A percentile compares a stretch with the other conserved stretches of the same genome.
These are phyloP conservation scores for Rhegmatorhina hoffmannsi DNA, from an alignment of 2,113 vertebrate genomes.

Conservation along the genomic window DNA sequence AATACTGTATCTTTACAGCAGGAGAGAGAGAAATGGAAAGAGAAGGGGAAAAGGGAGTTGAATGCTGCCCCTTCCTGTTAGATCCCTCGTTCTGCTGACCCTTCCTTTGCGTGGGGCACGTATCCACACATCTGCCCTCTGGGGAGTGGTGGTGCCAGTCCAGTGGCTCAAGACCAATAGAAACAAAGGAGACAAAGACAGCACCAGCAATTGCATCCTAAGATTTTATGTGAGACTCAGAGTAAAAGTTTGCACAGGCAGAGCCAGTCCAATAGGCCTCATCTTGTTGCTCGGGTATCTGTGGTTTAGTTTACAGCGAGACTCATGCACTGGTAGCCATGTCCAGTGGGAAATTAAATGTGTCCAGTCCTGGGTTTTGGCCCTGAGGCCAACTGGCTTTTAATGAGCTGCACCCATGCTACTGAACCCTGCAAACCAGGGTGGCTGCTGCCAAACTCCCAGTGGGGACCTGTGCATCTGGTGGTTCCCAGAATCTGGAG, in stretches of 20 bases:
- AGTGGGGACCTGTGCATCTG: not conserved
- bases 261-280: not conserved
- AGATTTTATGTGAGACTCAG: not conserved
- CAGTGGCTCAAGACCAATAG: not conserved
- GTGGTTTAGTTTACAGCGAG: not conserved
- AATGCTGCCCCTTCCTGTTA: not conserved
- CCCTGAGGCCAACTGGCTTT: not conserved
- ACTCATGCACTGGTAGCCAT: not conserved
- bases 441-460: not conserved
- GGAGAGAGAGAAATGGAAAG: not conserved
- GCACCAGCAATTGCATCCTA: not conserved
- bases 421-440: not conserved
- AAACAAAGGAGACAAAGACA: not conserved
- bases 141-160: not conserved
- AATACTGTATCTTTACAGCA: not conserved
- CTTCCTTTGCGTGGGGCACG: not conserved
- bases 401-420: not conserved
- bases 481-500: not conserved
- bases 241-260: not conserved
- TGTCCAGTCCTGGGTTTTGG: not conserved
- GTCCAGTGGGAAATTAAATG: conserved; percentile 11
- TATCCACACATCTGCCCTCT: not conserved
- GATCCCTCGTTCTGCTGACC: not conserved
- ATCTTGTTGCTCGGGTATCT: not conserved
- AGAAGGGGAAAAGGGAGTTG: not conserved